A percentile compares a stretch with the other conserved stretches of the same genome.
Conservation (phyloP, 2,888 invertebrate species). For the Pterostichus niger region DNA sequence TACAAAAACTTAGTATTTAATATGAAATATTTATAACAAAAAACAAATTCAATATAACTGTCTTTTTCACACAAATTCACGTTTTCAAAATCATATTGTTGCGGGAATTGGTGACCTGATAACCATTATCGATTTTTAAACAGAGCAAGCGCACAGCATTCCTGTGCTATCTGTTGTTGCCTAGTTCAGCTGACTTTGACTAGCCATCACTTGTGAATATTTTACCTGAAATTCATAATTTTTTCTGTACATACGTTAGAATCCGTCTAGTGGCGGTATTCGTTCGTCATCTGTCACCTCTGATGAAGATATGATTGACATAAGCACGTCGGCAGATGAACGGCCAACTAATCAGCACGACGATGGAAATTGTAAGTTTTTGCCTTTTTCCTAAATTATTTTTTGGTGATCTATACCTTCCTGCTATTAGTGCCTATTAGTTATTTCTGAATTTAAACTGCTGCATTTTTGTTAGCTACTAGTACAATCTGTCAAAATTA, state of each 20-base stretch:
- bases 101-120: constrained; percentile 66
- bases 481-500: constrained; percentile 26
- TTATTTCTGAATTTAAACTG: neutral
- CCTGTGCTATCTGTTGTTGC: constrained; percentile 48
- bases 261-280: constrained; percentile 71
- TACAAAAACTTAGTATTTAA: too few relatives aligned
- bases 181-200: constrained; percentile 59
- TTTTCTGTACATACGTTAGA: constrained; percentile 26
- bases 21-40: neutral
- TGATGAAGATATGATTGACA: constrained; percentile 85
- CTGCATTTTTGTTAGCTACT: constrained; percentile 5
- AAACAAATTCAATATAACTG: neutral
- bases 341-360: constrained; percentile 70
- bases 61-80: neutral
- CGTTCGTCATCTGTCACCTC: constrained; percentile 75
- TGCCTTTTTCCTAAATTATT: constrained; percentile 3
- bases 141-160: constrained; percentile 61
- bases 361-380: constrained; percentile 74
- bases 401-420: constrained; percentile 37
- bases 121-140: constrained; percentile 67
- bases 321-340: constrained; percentile 79
- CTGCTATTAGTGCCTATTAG: constrained; percentile 7
- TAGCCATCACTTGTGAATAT: constrained; percentile 40
- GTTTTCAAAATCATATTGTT: constrained; percentile 49
- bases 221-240: constrained; percentile 47